phyloP scores from a whole-genome alignment of 2,113 vertebrate genomes.

The Geococcyx californianus region DNA sequence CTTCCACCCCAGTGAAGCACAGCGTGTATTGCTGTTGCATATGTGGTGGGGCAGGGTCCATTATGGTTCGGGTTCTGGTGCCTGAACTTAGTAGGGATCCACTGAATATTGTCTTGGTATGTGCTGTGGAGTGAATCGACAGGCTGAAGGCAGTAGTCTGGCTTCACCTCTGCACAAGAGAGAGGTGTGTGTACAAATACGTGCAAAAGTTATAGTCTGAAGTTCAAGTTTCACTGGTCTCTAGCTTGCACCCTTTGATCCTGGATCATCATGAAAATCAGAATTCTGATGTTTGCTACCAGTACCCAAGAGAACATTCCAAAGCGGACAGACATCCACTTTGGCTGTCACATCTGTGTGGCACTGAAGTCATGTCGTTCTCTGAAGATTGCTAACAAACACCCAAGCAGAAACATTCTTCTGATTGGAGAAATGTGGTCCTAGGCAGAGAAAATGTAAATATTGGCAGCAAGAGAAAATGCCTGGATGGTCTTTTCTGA shows the following conservation, averaged over 20 bases:
- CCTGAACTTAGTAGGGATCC: background rate
- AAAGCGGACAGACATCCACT: background rate
- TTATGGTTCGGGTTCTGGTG: background rate
- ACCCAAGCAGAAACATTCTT: background rate
- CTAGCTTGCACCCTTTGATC: background rate
- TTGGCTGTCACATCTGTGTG: background rate
- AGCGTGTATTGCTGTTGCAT: fast-evolving
- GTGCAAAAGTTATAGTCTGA: background rate
- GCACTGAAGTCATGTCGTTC: background rate
- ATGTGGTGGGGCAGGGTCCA: fast-evolving
- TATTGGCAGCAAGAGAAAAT: background rate
- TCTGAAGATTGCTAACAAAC: background rate
- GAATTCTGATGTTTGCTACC: background rate
- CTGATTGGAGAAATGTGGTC: background rate
- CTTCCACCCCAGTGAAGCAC: background rate
- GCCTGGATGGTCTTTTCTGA: background rate
- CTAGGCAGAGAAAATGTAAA: background rate
- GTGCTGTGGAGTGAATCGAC: background rate
- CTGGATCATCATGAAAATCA: background rate
- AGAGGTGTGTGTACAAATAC: background rate
- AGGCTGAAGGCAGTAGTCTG: background rate
- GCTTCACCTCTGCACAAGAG: background rate
- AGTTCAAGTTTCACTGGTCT: background rate
- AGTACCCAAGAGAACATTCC: background rate
- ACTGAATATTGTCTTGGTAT: background rate